These are phyloP conservation scores for Hybos culiciformis DNA, from an alignment of 2,888 invertebrate genomes.

Conservation along the genomic window DNA sequence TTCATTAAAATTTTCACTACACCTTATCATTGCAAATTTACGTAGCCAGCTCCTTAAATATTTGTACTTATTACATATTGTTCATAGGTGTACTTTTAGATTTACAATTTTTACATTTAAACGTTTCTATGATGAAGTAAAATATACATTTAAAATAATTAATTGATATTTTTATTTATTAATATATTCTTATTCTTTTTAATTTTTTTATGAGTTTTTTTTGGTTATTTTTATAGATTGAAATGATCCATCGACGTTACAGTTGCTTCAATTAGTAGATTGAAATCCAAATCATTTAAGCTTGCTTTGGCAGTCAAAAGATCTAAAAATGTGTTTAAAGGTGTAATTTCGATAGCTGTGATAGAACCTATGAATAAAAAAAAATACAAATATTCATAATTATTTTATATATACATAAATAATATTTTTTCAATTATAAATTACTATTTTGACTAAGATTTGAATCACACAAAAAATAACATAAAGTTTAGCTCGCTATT, in stretches of 20 bases:
- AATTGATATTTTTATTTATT: background rate
- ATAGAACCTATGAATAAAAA: conserved; percentile 45
- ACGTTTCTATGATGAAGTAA: too few species aligned
- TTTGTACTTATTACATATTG: too few species aligned
- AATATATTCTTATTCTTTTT: background rate
- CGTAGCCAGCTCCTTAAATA: too few species aligned
- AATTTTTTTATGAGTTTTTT: background rate
- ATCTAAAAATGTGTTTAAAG: conserved; percentile 72
- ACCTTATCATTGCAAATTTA: too few species aligned
- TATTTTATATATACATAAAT: background rate
- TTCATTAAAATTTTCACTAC: too few species aligned
- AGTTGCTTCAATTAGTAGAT: conserved; percentile 72
- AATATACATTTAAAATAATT: background rate
- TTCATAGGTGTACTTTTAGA: too few species aligned
- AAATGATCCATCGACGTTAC: conserved; percentile 31
- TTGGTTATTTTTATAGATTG: conserved; percentile 6
- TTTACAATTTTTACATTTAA: too few species aligned
- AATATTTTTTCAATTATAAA: background rate
- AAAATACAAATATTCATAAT: background rate
- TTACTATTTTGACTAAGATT: too few species aligned
- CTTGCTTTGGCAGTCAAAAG: conserved; percentile 76
- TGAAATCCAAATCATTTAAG: conserved; percentile 72
- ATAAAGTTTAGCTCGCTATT: too few species aligned
- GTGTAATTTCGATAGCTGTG: conserved; percentile 59
- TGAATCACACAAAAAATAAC: too few species aligned